Base-by-base conservation (phyloP, 1,140 invertebrate genomes). In the Aphelinus certus region DNA sequence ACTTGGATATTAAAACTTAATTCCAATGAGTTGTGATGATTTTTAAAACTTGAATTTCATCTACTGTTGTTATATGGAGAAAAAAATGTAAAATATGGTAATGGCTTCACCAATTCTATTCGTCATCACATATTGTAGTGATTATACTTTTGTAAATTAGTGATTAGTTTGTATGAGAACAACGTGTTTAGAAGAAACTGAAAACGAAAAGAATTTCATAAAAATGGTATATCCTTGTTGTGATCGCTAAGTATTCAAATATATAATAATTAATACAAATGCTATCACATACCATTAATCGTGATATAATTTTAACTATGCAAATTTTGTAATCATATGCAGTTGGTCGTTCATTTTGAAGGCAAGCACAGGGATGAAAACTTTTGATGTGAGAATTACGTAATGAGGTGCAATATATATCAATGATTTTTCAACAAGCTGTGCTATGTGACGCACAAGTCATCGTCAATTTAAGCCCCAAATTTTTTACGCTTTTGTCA, bases 81-180 rank as follows among this genome's bases (percentile, higher is more conserved):
- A 65, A 57, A 57, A 58, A 64, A 49, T 61, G n/a, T 49, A 58
- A 57, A 9, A 57, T 9, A 51, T 26, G 46, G 48, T 63, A 61
- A 47, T 63, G 68, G 58, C 68, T 68, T 74, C 63, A 68, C 58
- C 58, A 57, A 74, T 74, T 74, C 61, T 58, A 42, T 74, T 65
- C 63, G 57, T 46, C 63, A 74, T 67, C 65, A 63, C 58, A 53
- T 47, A 60, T 68, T 56, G n/a, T 56, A 68, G 56, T 68, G 45
- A 63, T 68, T 63, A 74, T 74, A 74, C 65, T 74, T 74, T 74
- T 74, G 65, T 74, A 74, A 68, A 51, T 68, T 74, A 74, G 43
- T 7, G 47, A 63, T 4, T 67, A 67, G 43, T n/a, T n/a, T 53
- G 57, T 26, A 47, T 26, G 64, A 73, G 51, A 66, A 43, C 2